A percentile compares a stretch with the other conserved stretches of the same genome.
These are phyloP conservation scores for Uloborus diversus DNA, from an alignment of 1,140 invertebrate species.

Conservation along the genomic window DNA sequence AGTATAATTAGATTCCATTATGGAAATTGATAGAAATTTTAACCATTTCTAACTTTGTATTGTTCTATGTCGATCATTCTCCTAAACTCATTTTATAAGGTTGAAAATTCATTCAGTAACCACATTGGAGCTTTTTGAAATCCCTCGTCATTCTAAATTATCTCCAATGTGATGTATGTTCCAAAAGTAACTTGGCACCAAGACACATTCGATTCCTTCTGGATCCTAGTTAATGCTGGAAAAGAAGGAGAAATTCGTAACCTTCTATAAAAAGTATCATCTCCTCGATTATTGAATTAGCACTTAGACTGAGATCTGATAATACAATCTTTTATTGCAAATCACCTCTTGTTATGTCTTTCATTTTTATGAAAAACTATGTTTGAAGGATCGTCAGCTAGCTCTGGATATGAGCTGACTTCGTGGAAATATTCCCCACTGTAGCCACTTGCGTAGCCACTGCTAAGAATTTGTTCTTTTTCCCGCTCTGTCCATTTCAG, in stretches of 20 bases:
- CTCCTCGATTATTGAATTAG: too few species aligned
- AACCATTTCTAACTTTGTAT: too few species aligned
- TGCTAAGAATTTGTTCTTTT: constrained; percentile 84
- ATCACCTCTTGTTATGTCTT: constrained; percentile 41
- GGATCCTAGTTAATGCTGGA: not conserved
- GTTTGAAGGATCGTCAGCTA: constrained; percentile 95
- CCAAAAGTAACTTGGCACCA: constrained; percentile 18
- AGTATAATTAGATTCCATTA: too few species aligned
- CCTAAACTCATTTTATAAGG: too few species aligned
- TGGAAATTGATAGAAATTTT: too few species aligned
- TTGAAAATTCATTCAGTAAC: too few species aligned
- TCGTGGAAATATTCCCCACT: constrained; percentile 89
- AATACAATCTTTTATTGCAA: not conserved
- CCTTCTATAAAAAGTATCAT: too few species aligned
- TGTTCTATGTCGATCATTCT: too few species aligned
- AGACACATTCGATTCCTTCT: constrained; percentile 6
- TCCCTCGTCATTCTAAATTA: not conserved
- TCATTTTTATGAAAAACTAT: constrained; percentile 78
- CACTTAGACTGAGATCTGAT: constrained; percentile 26
- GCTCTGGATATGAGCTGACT: constrained; percentile 85
- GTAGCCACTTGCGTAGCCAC: constrained; percentile 88
- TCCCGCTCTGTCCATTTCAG: constrained; percentile 91
- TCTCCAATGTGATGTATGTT: not conserved
- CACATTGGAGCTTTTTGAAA: too few species aligned
- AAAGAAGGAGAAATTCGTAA: not conserved